Percentiles rank a stretch among this genome's conserved stretches.
Conservation (phyloP, 2,888 invertebrate genomes). For the Drosophila rubida region DNA sequence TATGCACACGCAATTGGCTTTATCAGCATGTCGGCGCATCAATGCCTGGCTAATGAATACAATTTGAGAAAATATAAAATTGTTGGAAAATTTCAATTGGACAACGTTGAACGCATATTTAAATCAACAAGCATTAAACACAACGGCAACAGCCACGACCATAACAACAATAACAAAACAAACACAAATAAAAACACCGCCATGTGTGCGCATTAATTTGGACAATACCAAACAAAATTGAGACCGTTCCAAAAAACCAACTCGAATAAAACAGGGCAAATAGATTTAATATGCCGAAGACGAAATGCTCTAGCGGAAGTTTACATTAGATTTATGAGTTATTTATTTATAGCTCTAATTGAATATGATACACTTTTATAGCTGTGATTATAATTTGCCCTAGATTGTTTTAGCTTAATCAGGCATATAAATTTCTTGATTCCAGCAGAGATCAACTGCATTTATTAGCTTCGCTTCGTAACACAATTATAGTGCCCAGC, state of each 20-base stretch:
- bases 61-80: constrained; percentile 19
- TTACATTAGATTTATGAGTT: neutral
- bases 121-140: constrained; percentile 38
- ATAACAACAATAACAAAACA: constrained; percentile 1
- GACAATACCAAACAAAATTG: constrained; percentile 40
- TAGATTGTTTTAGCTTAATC: no score
- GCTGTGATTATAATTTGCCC: no score
- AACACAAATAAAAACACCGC: constrained; percentile 16
- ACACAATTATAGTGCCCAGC: neutral
- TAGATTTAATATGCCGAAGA: neutral
- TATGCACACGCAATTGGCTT: constrained; percentile 16
- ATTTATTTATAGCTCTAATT: neutral
- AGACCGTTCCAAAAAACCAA: constrained; percentile 22
- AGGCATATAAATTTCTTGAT: no score
- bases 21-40: constrained; percentile 28
- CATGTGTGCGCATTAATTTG: constrained; percentile 53
- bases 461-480: neutral
- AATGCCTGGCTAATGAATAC: constrained; percentile 27
- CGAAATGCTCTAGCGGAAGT: constrained; percentile 19
- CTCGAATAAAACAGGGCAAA: constrained; percentile 9
- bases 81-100: constrained; percentile 34
- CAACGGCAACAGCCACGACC: no score
- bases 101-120: constrained; percentile 16
- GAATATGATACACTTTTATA: no score
- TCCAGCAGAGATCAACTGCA: no score